Percentiles rank a stretch among this genome's conserved stretches.
phyloP scores from a whole-genome alignment of 2,113 vertebrate genomes.

The Mystacornis crossleyi region DNA sequence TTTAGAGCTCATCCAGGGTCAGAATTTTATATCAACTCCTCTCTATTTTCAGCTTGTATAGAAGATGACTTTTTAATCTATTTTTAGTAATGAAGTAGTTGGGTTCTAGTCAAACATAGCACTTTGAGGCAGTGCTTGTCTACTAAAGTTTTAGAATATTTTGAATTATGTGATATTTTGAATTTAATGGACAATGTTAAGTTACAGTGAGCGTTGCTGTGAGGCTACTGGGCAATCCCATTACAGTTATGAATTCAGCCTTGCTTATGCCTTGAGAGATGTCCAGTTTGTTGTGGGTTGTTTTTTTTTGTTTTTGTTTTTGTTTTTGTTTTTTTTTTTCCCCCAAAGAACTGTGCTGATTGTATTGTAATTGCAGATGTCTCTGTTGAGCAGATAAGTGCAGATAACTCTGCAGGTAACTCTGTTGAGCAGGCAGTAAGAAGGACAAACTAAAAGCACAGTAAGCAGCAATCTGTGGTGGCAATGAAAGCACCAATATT shows the following conservation, averaged over 20 bases:
- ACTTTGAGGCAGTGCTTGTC: neutral
- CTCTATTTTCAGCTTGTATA: slow-evolving; percentile 14
- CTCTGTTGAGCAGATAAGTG: neutral
- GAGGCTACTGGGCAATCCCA: neutral
- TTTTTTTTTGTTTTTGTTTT: no score
- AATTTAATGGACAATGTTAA: neutral
- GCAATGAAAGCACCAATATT: neutral
- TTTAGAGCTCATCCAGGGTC: neutral
- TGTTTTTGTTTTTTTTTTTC: no score
- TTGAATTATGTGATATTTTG: neutral
- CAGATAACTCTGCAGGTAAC: neutral
- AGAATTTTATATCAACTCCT: neutral
- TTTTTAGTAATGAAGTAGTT: slow-evolving; percentile 27
- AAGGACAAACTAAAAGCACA: neutral
- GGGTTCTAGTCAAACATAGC: slow-evolving; percentile 9
- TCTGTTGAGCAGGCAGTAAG: neutral
- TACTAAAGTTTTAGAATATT: neutral
- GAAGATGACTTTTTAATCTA: slow-evolving; percentile 21
- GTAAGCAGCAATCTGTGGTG: neutral
- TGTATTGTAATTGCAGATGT: neutral
- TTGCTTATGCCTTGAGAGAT: neutral
- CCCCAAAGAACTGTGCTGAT: neutral
- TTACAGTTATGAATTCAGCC: neutral
- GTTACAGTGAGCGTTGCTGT: neutral
- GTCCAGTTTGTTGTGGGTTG: neutral